Evolutionary conservation across 1,140 invertebrate genomes (phyloP), one percentile per base, ranked within the genome.

Genomic region (Drosophila subpulchrella): DNA sequence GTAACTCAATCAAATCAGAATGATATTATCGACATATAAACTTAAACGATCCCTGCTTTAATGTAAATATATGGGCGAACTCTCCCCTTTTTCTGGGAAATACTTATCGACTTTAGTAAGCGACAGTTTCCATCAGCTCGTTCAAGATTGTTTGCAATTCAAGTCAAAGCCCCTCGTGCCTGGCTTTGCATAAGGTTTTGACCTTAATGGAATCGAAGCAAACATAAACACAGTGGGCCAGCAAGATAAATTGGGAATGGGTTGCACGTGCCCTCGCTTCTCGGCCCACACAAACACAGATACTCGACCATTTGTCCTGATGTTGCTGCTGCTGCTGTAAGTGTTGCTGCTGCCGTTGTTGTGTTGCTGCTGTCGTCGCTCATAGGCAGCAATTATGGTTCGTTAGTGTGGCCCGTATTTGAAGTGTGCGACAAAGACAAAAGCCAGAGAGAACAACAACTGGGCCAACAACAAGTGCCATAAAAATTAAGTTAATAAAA

Each of bases 401-500:
- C 84, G 84, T 88, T 88, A 88, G 84, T 89, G 84, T 76, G 79
- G 73, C 81, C 62, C 84, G 57, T 80, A 88, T 88, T 88, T 89
- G 84, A 88, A 88, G 84, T 88, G 85, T 89, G 68, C 61, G 51
- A 58, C 75, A 67, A 67, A 65, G 77, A 88, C 80, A 89, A 90
- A 68, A 75, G 81, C 61, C 68, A 66, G 72, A 56, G 47, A 59
- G 56, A 67, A 59, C 56, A 76, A 61, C 60, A 73, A 59, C 58
- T 73, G 60, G 47, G 60, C 50, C 67, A 80, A 68, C 78, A 90
- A 90, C 77, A 89, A 89, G 85, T 88, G 84, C 80, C 84, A 89
- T 90, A 90, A 89, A 90, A 89, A 89, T 89, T 89, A 89, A 89
- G 77, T 90, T 89, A 89, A 90, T 89, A 90, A 90, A 89, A 90